Conservation (phyloP, 2,797 vertebrate species). For the Epinephelus coioides region DNA sequence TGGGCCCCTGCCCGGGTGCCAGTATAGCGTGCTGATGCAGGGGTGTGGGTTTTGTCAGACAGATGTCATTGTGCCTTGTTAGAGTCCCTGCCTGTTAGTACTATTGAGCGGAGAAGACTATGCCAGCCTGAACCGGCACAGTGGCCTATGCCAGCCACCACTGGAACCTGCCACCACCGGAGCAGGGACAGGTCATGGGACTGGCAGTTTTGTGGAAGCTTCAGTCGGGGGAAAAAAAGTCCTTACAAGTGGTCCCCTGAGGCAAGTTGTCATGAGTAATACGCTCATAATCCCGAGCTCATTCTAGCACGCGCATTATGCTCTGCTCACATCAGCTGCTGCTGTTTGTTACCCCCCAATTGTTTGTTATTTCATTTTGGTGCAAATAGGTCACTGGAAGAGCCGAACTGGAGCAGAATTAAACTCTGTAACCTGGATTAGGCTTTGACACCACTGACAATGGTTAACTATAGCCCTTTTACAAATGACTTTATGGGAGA, state of each 20-base stretch:
- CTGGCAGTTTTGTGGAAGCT: constrained; percentile 69
- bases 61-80: constrained; percentile 79
- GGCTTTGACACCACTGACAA: constrained; percentile 67
- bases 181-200: constrained; percentile 68
- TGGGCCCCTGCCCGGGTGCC: constrained; percentile 74
- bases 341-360: constrained; percentile 65
- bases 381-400: constrained; percentile 81
- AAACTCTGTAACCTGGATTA: constrained; percentile 74
- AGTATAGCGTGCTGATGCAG: constrained; percentile 71
- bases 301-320: constrained; percentile 72
- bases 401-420: constrained; percentile 82
- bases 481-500: constrained; percentile 65
- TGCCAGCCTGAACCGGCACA: constrained; percentile 64
- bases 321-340: constrained; percentile 62
- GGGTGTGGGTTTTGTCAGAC: constrained; percentile 76
- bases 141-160: constrained; percentile 51
- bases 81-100: constrained; percentile 77
- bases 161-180: constrained; percentile 65
- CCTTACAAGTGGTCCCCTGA: constrained; percentile 60
- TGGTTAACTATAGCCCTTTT: constrained; percentile 60
- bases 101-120: constrained; percentile 64
- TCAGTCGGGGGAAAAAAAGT: constrained; percentile 50
- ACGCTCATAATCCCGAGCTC: constrained; percentile 67
- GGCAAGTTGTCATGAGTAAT: constrained; percentile 76
- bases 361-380: constrained; percentile 71